Base-by-base conservation (phyloP, 2,797 vertebrate species). In the Xiphophorus birchmanni region DNA sequence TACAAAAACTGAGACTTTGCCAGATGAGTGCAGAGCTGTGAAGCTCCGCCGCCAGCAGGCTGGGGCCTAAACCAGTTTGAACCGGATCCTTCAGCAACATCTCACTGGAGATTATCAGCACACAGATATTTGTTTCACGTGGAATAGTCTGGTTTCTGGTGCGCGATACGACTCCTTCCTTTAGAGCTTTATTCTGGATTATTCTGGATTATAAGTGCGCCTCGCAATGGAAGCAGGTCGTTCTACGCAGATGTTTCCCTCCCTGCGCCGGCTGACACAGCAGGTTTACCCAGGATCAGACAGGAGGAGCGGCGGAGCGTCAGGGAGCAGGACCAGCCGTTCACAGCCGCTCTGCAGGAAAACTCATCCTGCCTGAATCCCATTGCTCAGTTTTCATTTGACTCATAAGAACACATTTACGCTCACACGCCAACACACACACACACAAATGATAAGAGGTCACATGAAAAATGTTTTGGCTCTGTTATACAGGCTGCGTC, bases 401-500 rank as follows among this genome's bases (percentile, higher is more conserved):
- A 86, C 85, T 78, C 65, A 45, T 17, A 73, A 40, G 69, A 50
- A 79, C 79, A 73, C 72, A 78, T n/a, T 37, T 10, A 5, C 65
- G n/a, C 56, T 48, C 48, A 45, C 83, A 78, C 37, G 60, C 74
- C 47, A 42, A 77, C n/a, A 77, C 74, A 80, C 67, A 29, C 65
- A 58, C 74, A 76, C 29, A 69, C 56, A 79, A n/a, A 35, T 35
- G 76, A 83, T 79, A 58, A 78, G 85, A 87, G 87, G 90, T 90
- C 91, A 91, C 88, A 90, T 88, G 89, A 84, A 75, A 42, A 21
- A 76, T 88, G 88, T 92, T 93, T 91, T 90, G 92, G 86, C 92
- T 81, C 80, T 73, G 6, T 74, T 72, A 73, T 87, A 84, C 87
- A 84, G 85, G 82, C 86, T 79, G 86, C 80, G 80, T 88, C 86